Evolutionary conservation across 1,140 invertebrate species (phyloP).

Genomic region (Rhyzopertha dominica): DNA sequence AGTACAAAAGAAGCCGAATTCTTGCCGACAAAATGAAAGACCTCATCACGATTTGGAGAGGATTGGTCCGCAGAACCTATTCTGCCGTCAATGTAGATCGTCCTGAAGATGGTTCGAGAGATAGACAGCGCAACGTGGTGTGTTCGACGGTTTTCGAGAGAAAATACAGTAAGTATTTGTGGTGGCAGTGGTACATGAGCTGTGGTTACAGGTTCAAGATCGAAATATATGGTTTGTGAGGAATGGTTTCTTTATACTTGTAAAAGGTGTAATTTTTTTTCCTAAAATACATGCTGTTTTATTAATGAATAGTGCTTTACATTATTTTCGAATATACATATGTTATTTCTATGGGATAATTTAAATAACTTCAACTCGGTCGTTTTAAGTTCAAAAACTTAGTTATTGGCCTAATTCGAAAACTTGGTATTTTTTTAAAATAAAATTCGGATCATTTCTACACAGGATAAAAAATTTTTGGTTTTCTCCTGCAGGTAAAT

Average conservation of each 20-base stretch:
- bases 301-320: too few relatives aligned
- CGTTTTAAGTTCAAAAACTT: too few relatives aligned
- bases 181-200: not conserved
- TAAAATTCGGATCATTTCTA: too few relatives aligned
- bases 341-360: too few relatives aligned
- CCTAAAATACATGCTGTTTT: too few relatives aligned
- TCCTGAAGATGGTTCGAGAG: conserved; percentile 1
- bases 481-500: too few relatives aligned
- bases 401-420: too few relatives aligned
- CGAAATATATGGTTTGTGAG: not conserved
- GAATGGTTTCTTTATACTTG: not conserved
- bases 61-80: conserved; percentile 26
- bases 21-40: conserved; percentile 35
- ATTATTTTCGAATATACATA: too few relatives aligned
- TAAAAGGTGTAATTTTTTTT: not conserved
- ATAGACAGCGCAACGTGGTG: not conserved
- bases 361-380: too few relatives aligned
- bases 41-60: conserved; percentile 22
- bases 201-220: not conserved
- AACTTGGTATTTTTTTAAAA: too few relatives aligned
- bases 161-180: not conserved
- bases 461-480: too few relatives aligned
- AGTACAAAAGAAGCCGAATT: too few relatives aligned
- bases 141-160: conserved; percentile 3
- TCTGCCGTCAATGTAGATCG: conserved; percentile 20